Conservation (phyloP, 2,113 vertebrate genomes). For the Pan troglodytes region NHGRI_mPanTro3-v2.1_pri NC_072412.2:39670001-39670500, state of each 20-base stretch:
- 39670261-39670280: neutral
- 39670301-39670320: neutral
- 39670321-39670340: neutral
- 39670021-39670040: no score
- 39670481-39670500: constrained; percentile 33
- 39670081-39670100: neutral
- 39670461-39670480: neutral
- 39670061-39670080: neutral
- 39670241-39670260: neutral
- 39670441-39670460: neutral
- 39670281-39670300: neutral
- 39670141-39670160: neutral
- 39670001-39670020: no score
- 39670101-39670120: neutral
- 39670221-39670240: neutral
- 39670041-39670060: neutral
- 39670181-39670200: neutral
- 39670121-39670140: no score
- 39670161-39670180: neutral
- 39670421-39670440: constrained; percentile 41
- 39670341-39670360: neutral
- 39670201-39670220: neutral
- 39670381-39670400: constrained; percentile 27
- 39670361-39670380: constrained; percentile 49
- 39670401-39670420: constrained; percentile 57